These are phyloP conservation scores for Thaumetopoea pityocampa DNA, from an alignment of 1,140 invertebrate species.

Conservation along the genomic window DNA sequence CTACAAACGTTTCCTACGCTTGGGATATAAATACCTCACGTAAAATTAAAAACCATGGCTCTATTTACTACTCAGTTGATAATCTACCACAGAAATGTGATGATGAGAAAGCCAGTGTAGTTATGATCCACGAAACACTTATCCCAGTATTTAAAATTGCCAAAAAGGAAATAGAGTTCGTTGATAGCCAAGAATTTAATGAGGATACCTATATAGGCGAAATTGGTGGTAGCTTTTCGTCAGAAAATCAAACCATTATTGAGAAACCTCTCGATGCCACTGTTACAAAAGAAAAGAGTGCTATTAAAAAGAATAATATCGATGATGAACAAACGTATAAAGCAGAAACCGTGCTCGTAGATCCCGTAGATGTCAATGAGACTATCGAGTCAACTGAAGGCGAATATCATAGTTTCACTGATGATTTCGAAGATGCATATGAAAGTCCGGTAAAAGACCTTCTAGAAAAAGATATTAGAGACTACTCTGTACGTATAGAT, in stretches of 20 bases:
- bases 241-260: conserved; percentile 43
- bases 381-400: conserved; percentile 40
- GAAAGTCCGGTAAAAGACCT: conserved; percentile 69
- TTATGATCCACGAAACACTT: conserved; percentile 39
- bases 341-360: not conserved
- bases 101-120: conserved; percentile 19
- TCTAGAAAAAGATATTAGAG: conserved; percentile 66
- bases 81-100: conserved; percentile 38
- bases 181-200: conserved; percentile 64
- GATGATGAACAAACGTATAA: not conserved
- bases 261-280: conserved; percentile 22
- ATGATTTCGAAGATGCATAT: conserved; percentile 58
- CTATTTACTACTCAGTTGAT: conserved; percentile 40
- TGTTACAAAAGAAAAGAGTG: not conserved
- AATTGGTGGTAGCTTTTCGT: conserved; percentile 42
- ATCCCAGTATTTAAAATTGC: conserved; percentile 41
- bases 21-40: conserved; percentile 23
- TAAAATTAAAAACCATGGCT: conserved; percentile 14
- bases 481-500: conserved; percentile 66
- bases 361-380: conserved; percentile 24
- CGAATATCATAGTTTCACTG: conserved; percentile 66
- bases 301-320: not conserved
- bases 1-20: conserved; percentile 32
- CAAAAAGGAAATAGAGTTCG: conserved; percentile 40
- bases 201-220: conserved; percentile 63